Evolutionary conservation across 2,888 invertebrate species (phyloP).

Genomic region (Chydorus sphaericus): DNA sequence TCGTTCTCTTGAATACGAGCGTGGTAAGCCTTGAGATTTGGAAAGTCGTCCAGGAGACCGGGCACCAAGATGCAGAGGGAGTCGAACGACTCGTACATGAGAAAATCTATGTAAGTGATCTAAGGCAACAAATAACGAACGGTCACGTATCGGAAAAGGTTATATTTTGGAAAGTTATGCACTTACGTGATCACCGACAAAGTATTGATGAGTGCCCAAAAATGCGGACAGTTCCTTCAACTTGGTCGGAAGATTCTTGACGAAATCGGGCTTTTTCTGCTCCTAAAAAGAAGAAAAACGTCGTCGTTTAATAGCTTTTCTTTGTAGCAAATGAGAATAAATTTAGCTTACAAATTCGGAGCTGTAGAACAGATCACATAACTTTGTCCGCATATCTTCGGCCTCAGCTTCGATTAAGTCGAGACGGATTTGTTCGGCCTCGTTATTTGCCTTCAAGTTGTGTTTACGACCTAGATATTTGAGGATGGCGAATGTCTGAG

Average conservation of each 20-base stretch:
- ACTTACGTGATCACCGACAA: slow-evolving; percentile 29
- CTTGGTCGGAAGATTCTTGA: slow-evolving; percentile 24
- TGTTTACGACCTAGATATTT: slow-evolving; percentile 31
- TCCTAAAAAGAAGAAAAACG: slow-evolving; percentile 24
- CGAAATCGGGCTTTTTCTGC: slow-evolving; percentile 25
- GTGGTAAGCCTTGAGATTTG: slow-evolving; percentile 28
- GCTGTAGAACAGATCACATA: slow-evolving; percentile 27
- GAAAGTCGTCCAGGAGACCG: slow-evolving; percentile 24
- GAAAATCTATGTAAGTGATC: slow-evolving; percentile 30
- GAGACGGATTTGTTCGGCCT: slow-evolving; percentile 26
- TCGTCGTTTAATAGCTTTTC: neutral
- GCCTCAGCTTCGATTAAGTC: slow-evolving; percentile 29
- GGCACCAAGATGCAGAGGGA: slow-evolving; percentile 26
- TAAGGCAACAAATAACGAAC: slow-evolving; percentile 17
- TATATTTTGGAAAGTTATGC: neutral
- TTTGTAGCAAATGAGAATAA: neutral
- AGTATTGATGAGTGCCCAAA: slow-evolving; percentile 28
- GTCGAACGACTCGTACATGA: slow-evolving; percentile 30
- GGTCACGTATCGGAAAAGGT: neutral
- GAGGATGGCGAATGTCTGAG: slow-evolving; percentile 31
- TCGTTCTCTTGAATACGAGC: slow-evolving; percentile 27
- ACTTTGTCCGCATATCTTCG: slow-evolving; percentile 29
- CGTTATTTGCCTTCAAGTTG: slow-evolving; percentile 29
- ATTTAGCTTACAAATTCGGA: slow-evolving; percentile 25
- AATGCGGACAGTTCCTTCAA: slow-evolving; percentile 27